Evolutionary conservation across 1,140 invertebrate species (phyloP), one percentile per base, ranked within the genome.

Genomic region (Neoseiulus cucumeris): DNA sequence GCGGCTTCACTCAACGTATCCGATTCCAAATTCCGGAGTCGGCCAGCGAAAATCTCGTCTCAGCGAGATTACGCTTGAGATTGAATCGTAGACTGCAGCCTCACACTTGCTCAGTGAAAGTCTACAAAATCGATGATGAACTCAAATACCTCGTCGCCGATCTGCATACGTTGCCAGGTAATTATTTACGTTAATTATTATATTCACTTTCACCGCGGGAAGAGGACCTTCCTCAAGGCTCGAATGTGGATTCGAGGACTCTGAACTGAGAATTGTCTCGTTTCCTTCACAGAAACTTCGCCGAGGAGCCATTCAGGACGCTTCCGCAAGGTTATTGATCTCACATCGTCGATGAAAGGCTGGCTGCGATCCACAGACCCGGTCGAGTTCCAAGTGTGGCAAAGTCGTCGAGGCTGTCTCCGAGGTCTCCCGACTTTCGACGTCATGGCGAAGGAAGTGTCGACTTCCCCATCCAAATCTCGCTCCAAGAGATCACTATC

Each of bases 301-400:
- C 22, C 22, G 14, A 12, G 51, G 22, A 59, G 33, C 51, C 51
- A 33, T 20, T 25, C 25, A 9, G 22, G 1, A 25, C 51, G 22
- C 25, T 17, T 17, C 9, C 51, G 51, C 51, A 25, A 33, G 17
- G 51, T 59, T n/a, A 25, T 59, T 2, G 51, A 59, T 59, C 51
- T 59, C 51, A 59, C 51, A 2, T 59, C 51, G 33, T 59, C 51
- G 22, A 25, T 59, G 51, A 59, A 59, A 20, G 33, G 51, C 51
- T 59, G 51, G 51, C 33, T 59, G 9, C 51, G 51, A 33, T 29
- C 22, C 14, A 25, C 14, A 14, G 22, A 25, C 4, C 12, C 33
- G 17, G 22, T 59, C 33, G 14, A 59, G 33, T 33, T 59, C 14
- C 51, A 25, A 12, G 25, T 59, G 9, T 59, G 51, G 51, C 25